Percentiles rank a stretch among this genome's conserved stretches.
phyloP scores from a whole-genome alignment of 2,888 invertebrate genomes.

The Serrognathus titanus region DNA sequence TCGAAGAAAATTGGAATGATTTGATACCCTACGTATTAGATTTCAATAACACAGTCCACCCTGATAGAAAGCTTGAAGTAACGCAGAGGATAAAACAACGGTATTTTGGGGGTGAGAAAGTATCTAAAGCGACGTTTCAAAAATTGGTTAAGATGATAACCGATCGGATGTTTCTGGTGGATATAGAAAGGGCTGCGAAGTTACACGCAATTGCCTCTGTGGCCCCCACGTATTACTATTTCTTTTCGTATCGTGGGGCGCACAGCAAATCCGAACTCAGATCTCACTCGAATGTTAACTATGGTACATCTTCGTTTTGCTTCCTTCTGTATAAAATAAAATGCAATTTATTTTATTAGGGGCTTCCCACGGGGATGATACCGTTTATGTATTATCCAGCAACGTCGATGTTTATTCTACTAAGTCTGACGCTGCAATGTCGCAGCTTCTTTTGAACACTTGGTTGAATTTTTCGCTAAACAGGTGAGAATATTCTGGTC shows the following conservation, averaged over 20 bases:
- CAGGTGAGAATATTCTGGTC: constrained; percentile 50
- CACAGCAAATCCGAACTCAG: constrained; percentile 57
- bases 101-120: constrained; percentile 38
- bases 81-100: constrained; percentile 38
- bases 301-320: constrained; percentile 51
- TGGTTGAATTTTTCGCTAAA: constrained; percentile 56
- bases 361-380: constrained; percentile 63
- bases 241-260: constrained; percentile 60
- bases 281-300: constrained; percentile 53
- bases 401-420: constrained; percentile 41
- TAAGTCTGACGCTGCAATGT: constrained; percentile 54
- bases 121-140: constrained; percentile 34
- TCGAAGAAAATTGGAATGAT: constrained; percentile 42
- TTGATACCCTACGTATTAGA: constrained; percentile 44
- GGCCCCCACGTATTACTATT: constrained; percentile 63
- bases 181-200: constrained; percentile 59
- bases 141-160: constrained; percentile 53
- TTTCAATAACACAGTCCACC: constrained; percentile 41
- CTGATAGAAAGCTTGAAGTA: constrained; percentile 28
- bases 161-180: constrained; percentile 62
- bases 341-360: constrained; percentile 46
- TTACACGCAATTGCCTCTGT: constrained; percentile 56
- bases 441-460: constrained; percentile 53
- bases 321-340: not conserved
- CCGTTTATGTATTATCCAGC: constrained; percentile 52